phyloP scores from a whole-genome alignment of 2,888 invertebrate species.

The Chymomyza amoena region DNA sequence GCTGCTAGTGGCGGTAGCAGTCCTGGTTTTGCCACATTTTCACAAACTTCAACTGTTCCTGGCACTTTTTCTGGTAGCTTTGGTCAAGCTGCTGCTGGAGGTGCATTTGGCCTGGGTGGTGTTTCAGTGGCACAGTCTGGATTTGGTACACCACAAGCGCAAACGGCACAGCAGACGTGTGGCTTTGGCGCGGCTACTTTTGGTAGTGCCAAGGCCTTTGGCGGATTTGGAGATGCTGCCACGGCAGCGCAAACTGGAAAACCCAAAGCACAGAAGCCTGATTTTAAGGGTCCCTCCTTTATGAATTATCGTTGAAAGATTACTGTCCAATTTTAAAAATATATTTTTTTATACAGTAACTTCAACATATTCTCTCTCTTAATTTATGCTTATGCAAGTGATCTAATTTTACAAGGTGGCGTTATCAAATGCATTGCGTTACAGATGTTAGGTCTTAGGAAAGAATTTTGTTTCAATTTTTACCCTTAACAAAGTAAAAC shows the following conservation, averaged over 20 bases:
- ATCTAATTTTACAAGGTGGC: too few relatives aligned
- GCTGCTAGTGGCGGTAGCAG: constrained; percentile 47
- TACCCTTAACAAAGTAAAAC: too few relatives aligned
- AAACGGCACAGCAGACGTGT: constrained; percentile 51
- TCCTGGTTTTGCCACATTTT: constrained; percentile 62
- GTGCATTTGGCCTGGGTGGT: constrained; percentile 63
- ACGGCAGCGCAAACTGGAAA: constrained; percentile 72
- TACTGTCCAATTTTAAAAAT: not conserved
- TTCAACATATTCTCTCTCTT: too few relatives aligned
- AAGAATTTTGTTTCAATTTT: too few relatives aligned
- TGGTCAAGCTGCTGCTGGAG: constrained; percentile 67
- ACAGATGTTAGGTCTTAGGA: too few relatives aligned
- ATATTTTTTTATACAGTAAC: too few relatives aligned
- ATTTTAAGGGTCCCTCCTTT: constrained; percentile 74
- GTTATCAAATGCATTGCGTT: too few relatives aligned
- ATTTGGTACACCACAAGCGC: constrained; percentile 73
- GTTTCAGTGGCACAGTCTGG: constrained; percentile 72
- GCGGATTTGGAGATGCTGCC: constrained; percentile 62
- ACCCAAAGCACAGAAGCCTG: constrained; percentile 69
- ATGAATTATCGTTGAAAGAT: constrained; percentile 20
- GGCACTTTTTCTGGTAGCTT: constrained; percentile 60
- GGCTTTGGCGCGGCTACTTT: constrained; percentile 73
- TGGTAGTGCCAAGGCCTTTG: constrained; percentile 74
- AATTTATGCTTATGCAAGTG: too few relatives aligned
- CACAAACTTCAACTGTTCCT: constrained; percentile 45